Evolutionary conservation across 2,113 vertebrate genomes (phyloP), one percentile per base, ranked within the genome.

Genomic region (Oceanodroma tethys): DNA sequence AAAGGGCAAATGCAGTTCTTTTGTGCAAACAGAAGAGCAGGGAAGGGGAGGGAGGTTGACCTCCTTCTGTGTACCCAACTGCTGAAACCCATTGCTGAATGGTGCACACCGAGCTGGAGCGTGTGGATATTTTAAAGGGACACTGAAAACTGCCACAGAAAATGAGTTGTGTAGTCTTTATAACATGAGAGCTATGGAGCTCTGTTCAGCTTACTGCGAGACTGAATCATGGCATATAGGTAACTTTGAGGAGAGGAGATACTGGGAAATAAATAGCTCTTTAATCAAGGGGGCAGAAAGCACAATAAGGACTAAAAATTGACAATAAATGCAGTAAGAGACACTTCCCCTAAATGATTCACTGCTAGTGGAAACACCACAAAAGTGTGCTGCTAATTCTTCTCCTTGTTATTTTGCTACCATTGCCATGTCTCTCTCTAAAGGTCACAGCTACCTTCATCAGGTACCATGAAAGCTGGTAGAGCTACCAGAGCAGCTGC

Each of bases 71-170:
- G 2, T 7, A 42, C 7, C 17, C 42, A 42, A 3, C 50, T 42
- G 34, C 55, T 48, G 52, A 80, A 80, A 72, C 16, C 30, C 47
- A 5, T 13, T 3, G 8, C 38, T 68, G 63, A 60, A 22, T 19
- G 47, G 58, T 18, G 19, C 5, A 0, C 0, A 0, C 27, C 30
- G 80, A 42, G 42, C 32, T 52, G 53, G 62, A 58, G n/a, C 0
- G 0, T 20, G 38, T 16, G 9, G 10, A 2, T 62, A 45, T 55
- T 81, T 62, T 14, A 50, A 84, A 67, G 36, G 42, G 56, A n/a
- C 15, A 9, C n/a, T 42, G n/a, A 38, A 86, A 81, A 34, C 20
- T 48, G 67, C 45, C 9, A 7, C n/a, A 78, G 74, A 89, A 91
- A 78, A 45, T 74, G 7, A 30, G 34, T 15, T 83, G 32, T 3